phyloP scores from a whole-genome alignment of 2,797 vertebrate genomes.

The Babyrousa celebensis region DNA sequence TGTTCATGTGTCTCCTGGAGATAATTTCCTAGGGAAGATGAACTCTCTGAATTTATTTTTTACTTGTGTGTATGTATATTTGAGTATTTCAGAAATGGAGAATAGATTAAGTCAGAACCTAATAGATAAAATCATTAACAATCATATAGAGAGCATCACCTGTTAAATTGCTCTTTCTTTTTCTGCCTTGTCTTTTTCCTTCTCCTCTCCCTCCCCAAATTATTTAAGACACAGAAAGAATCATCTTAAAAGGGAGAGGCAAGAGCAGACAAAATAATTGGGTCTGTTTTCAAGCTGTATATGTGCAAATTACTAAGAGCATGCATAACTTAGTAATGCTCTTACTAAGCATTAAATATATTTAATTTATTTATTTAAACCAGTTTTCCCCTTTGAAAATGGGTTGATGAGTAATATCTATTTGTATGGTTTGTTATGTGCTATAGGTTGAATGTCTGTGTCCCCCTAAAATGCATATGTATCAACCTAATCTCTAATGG shows the following conservation, averaged over 20 bases:
- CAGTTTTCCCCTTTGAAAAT: slow-evolving; percentile 24
- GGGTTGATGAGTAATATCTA: background rate
- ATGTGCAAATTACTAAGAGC: background rate
- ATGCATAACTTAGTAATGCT: background rate
- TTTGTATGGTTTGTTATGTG: background rate
- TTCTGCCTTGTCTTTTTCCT: background rate
- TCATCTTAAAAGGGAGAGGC: background rate
- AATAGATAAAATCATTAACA: slow-evolving; percentile 23
- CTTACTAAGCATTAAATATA: background rate
- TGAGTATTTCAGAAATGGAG: background rate
- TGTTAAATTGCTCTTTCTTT: background rate
- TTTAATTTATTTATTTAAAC: slow-evolving; percentile 37
- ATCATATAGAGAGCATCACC: background rate
- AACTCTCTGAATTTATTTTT: background rate
- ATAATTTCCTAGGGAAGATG: background rate
- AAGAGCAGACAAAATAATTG: background rate
- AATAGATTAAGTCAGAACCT: slow-evolving; percentile 26
- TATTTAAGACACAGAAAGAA: background rate
- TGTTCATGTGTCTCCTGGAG: background rate
- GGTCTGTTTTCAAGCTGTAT: slow-evolving; percentile 16
- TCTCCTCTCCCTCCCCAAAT: background rate
- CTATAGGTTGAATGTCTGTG: background rate
- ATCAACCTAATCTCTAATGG: background rate
- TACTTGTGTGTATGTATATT: background rate
- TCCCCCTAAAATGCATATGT: too few species aligned